Conservation (phyloP, 23 tunicate species). For the Styela clava region DNA sequence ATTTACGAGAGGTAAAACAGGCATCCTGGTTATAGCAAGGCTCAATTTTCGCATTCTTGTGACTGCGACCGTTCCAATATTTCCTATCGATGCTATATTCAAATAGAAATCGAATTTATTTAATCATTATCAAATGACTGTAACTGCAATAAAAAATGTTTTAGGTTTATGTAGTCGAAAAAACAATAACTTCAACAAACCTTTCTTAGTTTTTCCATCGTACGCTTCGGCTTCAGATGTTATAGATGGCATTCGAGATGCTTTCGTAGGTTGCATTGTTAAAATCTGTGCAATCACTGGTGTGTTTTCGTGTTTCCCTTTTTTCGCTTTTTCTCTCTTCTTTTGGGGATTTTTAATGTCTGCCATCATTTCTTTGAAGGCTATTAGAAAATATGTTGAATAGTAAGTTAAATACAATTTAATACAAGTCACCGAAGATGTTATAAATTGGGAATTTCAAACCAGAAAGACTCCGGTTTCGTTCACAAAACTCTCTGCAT, state of each 20-base stretch:
- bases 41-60: constrained; percentile 6
- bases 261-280: constrained; percentile 10
- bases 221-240: constrained; percentile 33
- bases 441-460: too few relatives aligned
- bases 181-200: constrained; percentile 4
- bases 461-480: too few relatives aligned
- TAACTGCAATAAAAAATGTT: too few relatives aligned
- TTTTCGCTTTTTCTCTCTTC: neutral
- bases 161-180: too few relatives aligned
- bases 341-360: constrained; percentile 54
- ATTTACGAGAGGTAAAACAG: neutral
- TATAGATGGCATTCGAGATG: constrained; percentile 1
- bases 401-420: too few relatives aligned
- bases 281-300: constrained; percentile 6
- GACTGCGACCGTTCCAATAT: neutral
- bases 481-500: too few relatives aligned
- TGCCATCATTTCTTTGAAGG: constrained; percentile 89
- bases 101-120: too few relatives aligned
- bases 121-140: too few relatives aligned
- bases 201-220: constrained; percentile 61
- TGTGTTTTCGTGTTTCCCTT: constrained; percentile 27
- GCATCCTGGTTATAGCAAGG: constrained; percentile 2
- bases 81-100: neutral
- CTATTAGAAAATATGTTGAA: constrained; percentile 18
- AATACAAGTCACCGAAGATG: too few relatives aligned